Evolutionary conservation across 2,113 vertebrate genomes (phyloP), one percentile per base, ranked within the genome.

Genomic region (Ploceus nigricollis): DNA sequence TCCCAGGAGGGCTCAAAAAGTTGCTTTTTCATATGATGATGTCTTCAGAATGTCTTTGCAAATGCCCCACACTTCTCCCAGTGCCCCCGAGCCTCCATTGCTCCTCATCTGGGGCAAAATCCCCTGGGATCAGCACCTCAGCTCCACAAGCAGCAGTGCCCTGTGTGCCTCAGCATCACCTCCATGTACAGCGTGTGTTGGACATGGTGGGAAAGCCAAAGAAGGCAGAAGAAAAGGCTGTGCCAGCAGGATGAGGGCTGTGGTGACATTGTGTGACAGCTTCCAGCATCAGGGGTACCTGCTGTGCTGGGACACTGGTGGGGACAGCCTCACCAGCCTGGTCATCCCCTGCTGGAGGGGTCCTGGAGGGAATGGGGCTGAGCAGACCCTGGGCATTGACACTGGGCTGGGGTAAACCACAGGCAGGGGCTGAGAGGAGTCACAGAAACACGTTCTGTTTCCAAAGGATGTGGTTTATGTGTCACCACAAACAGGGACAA

Each of bases 131-230:
- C 40, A 72, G 56, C 85, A 42, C 7, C 86, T 47, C 11, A 1
- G 20, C 35, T 47, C 45, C 2, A 1, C 4, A 7, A 85, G 33
- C 15, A 10, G 2, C 0, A 0, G 33, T 27, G 51, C 64, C 56
- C 31, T 2, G 1, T 25, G 51, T 4, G 1, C 60, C 17, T 73
- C 39, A 7, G 75, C 44, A 11, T 19, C 68, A 2, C 35, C 48
- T 42, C 76, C 50, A 0, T 1, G 9, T 14, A 13, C 33, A 27
- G 25, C 0, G 0, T 0, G 0, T 7, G 1, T 4, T 18, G 47
- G 37, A 57, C 78, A 50, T 1, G 13, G 24, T 64, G 60, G 86
- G 13, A 66, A 28, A 73, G 83, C n/a, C 1, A 0, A 40, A 57
- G 50, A 65, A 20, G 14, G 63, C 0, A 0, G 54, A 27, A 51